Percentiles rank a stretch among this genome's conserved stretches.
These are phyloP conservation scores for Sphenodon punctatus DNA, from an alignment of 2,797 vertebrate species.

Conservation along the genomic window DNA sequence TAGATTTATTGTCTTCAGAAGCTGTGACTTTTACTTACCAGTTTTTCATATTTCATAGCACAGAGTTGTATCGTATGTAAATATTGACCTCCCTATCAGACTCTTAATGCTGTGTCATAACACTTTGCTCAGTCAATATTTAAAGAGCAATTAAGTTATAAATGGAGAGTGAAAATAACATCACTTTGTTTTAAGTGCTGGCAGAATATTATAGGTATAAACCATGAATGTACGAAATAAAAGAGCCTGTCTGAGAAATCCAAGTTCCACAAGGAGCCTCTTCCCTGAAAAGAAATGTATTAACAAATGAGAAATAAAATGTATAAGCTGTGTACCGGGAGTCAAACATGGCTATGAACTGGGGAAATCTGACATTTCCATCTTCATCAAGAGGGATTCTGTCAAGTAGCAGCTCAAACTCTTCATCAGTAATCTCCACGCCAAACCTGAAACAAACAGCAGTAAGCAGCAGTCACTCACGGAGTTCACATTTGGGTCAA, in stretches of 20 bases:
- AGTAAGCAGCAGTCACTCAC: conserved; percentile 73
- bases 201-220: neutral
- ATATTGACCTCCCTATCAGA: neutral
- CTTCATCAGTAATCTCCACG: conserved; percentile 85
- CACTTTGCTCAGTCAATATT: neutral
- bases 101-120: conserved; percentile 15
- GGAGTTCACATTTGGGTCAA: conserved; percentile 81
- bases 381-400: conserved; percentile 81
- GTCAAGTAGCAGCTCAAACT: conserved; percentile 88
- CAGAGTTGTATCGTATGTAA: neutral
- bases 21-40: neutral
- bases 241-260: conserved; percentile 3
- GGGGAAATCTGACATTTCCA: conserved; percentile 78
- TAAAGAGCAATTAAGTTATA: neutral
- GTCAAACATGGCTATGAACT: conserved; percentile 70
- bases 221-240: conserved; percentile 11
- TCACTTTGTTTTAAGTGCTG: conserved; percentile 16
- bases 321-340: conserved; percentile 29
- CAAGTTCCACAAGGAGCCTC: conserved; percentile 16
- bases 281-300: conserved; percentile 42
- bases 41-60: neutral
- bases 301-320: conserved; percentile 55
- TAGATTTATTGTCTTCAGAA: neutral
- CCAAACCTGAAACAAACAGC: conserved; percentile 79
- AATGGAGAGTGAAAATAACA: neutral